Conservation (phyloP, 2,797 vertebrate genomes). For the Zenarchopterus dispar region DNA sequence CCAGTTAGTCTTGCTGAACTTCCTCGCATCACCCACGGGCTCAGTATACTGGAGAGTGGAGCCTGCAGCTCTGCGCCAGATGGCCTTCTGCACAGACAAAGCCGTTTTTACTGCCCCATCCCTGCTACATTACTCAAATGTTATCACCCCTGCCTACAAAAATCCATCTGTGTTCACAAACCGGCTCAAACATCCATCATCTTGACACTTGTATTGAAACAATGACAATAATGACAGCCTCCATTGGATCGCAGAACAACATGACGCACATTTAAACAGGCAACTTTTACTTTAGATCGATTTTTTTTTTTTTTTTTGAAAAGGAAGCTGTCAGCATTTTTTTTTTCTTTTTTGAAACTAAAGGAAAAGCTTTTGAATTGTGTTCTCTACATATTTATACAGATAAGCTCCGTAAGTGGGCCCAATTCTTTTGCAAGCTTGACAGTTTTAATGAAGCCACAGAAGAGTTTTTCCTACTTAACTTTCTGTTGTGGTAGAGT, state of each 20-base stretch:
- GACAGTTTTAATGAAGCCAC: constrained; percentile 71
- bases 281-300: constrained; percentile 65
- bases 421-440: constrained; percentile 56
- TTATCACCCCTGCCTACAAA: constrained; percentile 69
- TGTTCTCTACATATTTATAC: constrained; percentile 45
- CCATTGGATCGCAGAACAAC: constrained; percentile 66
- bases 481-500: constrained; percentile 64
- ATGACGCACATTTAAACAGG: constrained; percentile 44
- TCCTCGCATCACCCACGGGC: constrained; percentile 37
- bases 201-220: constrained; percentile 70
- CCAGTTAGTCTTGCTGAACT: constrained; percentile 43
- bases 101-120: constrained; percentile 54
- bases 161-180: constrained; percentile 69
- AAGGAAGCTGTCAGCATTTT: constrained; percentile 70
- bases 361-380: constrained; percentile 41
- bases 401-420: constrained; percentile 26
- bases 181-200: constrained; percentile 71
- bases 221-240: constrained; percentile 67
- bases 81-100: constrained; percentile 62
- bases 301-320: constrained; percentile 45
- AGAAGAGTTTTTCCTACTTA: constrained; percentile 70
- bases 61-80: constrained; percentile 58
- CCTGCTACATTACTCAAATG: constrained; percentile 70
- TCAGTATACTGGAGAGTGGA: constrained; percentile 27
- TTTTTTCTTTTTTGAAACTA: constrained; percentile 11